These are phyloP conservation scores for Acomys russatus DNA, from an alignment of 2,797 vertebrate genomes.

Conservation along the genomic window DNA sequence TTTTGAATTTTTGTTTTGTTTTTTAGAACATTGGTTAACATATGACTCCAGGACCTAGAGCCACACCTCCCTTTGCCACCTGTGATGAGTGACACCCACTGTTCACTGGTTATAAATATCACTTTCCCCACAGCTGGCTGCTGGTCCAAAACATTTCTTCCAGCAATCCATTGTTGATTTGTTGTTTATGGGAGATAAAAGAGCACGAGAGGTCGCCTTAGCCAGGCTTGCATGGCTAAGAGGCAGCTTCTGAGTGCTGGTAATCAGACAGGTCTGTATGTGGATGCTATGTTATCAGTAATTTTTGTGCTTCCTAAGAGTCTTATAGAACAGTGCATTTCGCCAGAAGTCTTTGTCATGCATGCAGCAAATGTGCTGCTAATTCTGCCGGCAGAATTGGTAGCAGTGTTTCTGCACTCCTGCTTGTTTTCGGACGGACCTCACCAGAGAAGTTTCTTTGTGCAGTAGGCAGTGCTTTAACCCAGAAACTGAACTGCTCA, in stretches of 20 bases:
- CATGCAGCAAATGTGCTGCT: fast-evolving
- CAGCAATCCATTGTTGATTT: background rate
- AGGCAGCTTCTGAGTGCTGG: background rate
- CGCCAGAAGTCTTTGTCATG: background rate
- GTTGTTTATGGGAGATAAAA: too few relatives aligned
- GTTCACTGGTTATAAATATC: background rate
- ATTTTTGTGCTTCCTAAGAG: background rate
- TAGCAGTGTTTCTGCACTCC: background rate
- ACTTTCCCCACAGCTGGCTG: background rate
- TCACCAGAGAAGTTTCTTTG: background rate
- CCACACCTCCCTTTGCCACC: background rate
- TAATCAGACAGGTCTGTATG: background rate
- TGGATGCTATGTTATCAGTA: background rate
- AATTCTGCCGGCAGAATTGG: too few relatives aligned
- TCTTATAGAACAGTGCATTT: background rate
- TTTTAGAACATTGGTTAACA: background rate
- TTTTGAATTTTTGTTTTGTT: background rate
- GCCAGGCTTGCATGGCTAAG: background rate
- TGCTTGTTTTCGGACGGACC: background rate
- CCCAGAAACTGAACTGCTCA: background rate
- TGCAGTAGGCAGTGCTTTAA: background rate
- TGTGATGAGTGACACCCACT: fast-evolving
- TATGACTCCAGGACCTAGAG: fast-evolving
- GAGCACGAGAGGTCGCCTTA: fast-evolving
- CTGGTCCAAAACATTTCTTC: background rate